phyloP scores from a whole-genome alignment of 2,888 invertebrate species.

The Frankliniella intonsa region DNA sequence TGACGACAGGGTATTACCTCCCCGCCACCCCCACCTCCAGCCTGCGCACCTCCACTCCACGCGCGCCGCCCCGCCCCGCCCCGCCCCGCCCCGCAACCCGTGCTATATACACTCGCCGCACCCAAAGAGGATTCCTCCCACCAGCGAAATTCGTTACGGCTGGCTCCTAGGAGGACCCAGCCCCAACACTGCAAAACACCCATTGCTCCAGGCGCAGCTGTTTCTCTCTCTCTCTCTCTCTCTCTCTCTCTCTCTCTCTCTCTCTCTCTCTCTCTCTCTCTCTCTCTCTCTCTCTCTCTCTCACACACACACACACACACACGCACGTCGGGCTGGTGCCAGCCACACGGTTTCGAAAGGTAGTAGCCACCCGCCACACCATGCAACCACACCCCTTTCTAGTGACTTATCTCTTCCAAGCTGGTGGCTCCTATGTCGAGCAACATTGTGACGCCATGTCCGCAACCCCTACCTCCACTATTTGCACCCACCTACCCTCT shows the following conservation, averaged over 20 bases:
- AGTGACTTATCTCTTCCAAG: constrained; percentile 12
- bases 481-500: no score
- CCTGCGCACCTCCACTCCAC: background rate
- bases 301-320: no score
- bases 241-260: constrained; percentile 26
- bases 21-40: background rate
- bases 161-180: constrained; percentile 26
- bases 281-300: background rate
- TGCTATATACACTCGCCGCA: no score
- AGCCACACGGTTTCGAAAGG: background rate
- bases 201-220: constrained; percentile 30
- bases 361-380: background rate
- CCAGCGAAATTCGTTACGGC: background rate
- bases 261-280: constrained; percentile 28
- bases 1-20: background rate
- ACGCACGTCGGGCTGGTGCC: background rate
- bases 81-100: constrained; percentile 40
- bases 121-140: no score
- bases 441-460: background rate
- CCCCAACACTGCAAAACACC: constrained; percentile 31
- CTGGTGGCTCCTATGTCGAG: background rate
- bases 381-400: background rate
- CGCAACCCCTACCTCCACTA: background rate
- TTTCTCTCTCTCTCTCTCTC: constrained; percentile 1
- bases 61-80: constrained; percentile 31